phyloP scores from a whole-genome alignment of 64 coral and sea anemone genomes.

The Porites australiensis region DNA sequence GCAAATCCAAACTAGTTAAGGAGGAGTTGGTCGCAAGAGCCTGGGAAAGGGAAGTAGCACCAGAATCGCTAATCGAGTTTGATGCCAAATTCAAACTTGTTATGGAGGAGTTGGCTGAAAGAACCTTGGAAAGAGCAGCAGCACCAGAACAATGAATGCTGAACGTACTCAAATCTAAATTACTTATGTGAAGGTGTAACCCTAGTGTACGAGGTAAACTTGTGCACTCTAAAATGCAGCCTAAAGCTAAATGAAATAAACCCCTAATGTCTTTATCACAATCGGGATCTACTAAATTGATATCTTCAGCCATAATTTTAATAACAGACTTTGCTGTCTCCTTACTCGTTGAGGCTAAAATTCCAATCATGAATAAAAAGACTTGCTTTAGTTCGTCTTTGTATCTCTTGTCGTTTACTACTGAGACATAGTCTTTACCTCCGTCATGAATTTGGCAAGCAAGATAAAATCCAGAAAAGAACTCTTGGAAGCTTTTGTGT shows the following conservation, averaged over 20 bases:
- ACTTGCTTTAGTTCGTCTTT: not conserved
- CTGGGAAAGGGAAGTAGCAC: no score
- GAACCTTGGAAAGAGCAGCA: no score
- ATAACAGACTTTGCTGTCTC: not conserved
- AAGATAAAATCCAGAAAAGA: no score
- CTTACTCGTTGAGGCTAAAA: not conserved
- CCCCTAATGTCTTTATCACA: not conserved
- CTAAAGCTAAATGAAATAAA: not conserved
- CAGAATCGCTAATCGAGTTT: no score
- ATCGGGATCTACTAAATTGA: not conserved
- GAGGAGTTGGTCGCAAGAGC: no score
- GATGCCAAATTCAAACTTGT: no score
- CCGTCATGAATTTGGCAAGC: no score
- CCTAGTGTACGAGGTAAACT: not conserved
- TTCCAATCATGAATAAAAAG: not conserved
- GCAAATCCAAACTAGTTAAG: no score
- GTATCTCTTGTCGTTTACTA: no score
- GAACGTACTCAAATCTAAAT: not conserved
- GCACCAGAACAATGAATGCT: no score
- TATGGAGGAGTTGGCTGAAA: no score
- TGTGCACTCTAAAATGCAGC: not conserved
- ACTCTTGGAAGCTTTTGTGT: not conserved
- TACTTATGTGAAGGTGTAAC: not conserved
- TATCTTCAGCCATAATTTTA: not conserved
- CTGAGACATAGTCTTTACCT: no score